phyloP scores from a whole-genome alignment of 1,140 invertebrate genomes.

The Saccostrea echinata region DNA sequence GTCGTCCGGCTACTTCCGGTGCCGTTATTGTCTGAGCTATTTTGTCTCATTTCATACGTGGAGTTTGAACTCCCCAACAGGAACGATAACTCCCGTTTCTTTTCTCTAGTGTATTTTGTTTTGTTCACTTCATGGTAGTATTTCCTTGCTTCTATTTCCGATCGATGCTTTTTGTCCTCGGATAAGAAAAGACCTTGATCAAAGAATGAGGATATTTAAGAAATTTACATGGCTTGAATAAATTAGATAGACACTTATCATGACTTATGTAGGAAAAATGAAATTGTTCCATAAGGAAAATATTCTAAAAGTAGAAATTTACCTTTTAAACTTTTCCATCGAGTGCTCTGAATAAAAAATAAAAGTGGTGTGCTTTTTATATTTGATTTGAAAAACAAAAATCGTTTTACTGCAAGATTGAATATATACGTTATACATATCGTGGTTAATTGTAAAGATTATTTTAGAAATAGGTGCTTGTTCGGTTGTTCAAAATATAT shows the following conservation, averaged over 20 bases:
- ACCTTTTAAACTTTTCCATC: too few relatives aligned
- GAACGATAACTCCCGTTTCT: background rate
- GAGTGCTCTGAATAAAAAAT: too few relatives aligned
- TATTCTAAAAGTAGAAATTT: too few relatives aligned
- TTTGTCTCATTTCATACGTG: background rate
- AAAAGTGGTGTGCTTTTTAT: too few relatives aligned
- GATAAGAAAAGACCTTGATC: background rate
- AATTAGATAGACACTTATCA: background rate
- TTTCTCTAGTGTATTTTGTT: background rate
- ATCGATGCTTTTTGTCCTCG: background rate
- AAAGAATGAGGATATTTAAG: background rate
- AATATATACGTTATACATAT: too few relatives aligned
- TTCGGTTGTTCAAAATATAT: too few relatives aligned
- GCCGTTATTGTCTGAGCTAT: background rate
- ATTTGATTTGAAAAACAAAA: too few relatives aligned
- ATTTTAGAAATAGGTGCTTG: too few relatives aligned
- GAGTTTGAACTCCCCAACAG: background rate
- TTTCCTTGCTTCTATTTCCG: background rate
- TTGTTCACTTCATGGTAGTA: constrained; percentile 1
- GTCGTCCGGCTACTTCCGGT: background rate
- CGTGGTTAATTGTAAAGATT: too few relatives aligned
- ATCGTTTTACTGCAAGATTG: too few relatives aligned
- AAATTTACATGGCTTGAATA: background rate
- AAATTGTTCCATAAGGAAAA: too few relatives aligned
- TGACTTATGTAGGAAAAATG: background rate